Conservation (phyloP, 2,113 vertebrate genomes). For the Pygoscelis adeliae region DNA sequence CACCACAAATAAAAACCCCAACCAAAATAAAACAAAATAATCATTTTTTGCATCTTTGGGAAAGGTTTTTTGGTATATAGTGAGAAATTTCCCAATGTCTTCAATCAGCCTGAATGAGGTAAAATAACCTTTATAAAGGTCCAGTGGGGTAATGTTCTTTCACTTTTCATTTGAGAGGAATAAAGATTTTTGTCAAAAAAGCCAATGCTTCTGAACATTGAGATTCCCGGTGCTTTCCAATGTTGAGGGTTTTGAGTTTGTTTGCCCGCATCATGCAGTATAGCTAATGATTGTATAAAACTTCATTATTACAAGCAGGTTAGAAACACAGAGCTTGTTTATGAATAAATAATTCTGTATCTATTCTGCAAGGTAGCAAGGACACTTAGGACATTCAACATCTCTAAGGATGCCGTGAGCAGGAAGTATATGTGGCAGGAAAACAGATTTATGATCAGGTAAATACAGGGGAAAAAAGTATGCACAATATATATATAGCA, state of each 20-base stretch:
- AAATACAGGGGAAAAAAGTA: neutral
- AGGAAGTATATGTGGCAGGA: neutral
- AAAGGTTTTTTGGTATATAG: neutral
- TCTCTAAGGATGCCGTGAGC: neutral
- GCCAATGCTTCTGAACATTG: neutral
- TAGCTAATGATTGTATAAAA: neutral
- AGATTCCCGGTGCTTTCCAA: neutral
- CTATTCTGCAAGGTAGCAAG: conserved; percentile 15
- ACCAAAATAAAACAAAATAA: neutral
- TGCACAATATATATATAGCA: neutral
- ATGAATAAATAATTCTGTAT: conserved; percentile 44
- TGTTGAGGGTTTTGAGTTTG: neutral
- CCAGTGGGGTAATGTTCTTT: neutral
- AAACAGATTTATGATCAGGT: neutral
- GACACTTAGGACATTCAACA: neutral
- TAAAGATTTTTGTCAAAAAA: neutral
- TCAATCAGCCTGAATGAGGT: neutral
- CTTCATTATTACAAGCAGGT: conserved; percentile 56
- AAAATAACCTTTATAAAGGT: neutral
- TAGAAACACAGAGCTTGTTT: conserved; percentile 27
- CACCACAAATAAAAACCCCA: too few relatives aligned
- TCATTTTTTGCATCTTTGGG: neutral
- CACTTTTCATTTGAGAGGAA: neutral
- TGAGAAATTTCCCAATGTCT: neutral
- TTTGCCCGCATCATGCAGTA: neutral